phyloP scores from a whole-genome alignment of 2,888 invertebrate species.

The Zaprionus obscuricornis region DNA sequence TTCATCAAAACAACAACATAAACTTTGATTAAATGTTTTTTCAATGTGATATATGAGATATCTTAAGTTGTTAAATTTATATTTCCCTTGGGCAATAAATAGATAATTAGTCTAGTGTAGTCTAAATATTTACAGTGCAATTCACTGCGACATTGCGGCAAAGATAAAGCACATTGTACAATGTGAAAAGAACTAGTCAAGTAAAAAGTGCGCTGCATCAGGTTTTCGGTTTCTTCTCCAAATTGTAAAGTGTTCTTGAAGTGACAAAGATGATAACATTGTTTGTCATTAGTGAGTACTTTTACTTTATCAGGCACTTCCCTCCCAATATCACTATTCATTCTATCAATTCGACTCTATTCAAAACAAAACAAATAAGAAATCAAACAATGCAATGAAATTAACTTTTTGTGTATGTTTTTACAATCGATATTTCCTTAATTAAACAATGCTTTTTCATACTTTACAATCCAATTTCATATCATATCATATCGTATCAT shows the following conservation, averaged over 20 bases:
- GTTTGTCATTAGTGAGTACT: slow-evolving; percentile 51
- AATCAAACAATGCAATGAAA: slow-evolving; percentile 49
- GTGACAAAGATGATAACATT: slow-evolving; percentile 60
- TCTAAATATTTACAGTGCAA: slow-evolving; percentile 58
- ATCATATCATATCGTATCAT: too few species aligned
- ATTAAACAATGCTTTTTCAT: slow-evolving; percentile 3
- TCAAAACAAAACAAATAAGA: too few species aligned
- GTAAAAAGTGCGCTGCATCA: too few species aligned
- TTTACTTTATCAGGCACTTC: slow-evolving; percentile 5
- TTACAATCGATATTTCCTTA: slow-evolving; percentile 30
- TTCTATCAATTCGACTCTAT: too few species aligned
- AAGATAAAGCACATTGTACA: slow-evolving; percentile 42
- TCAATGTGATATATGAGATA: background rate
- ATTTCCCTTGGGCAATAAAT: slow-evolving; percentile 29
- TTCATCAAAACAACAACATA: too few species aligned
- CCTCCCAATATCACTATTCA: background rate
- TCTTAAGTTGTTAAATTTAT: background rate
- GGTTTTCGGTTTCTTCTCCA: too few species aligned
- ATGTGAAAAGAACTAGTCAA: background rate
- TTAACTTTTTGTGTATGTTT: slow-evolving; percentile 60
- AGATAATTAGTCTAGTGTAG: slow-evolving; percentile 42
- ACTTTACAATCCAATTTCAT: too few species aligned
- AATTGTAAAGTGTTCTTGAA: slow-evolving; percentile 20
- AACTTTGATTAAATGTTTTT: too few species aligned
- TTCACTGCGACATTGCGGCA: slow-evolving; percentile 61